Percentiles rank a stretch among this genome's conserved stretches.
phyloP scores from a whole-genome alignment of 2,113 vertebrate species.

The Zootoca vivipara region DNA sequence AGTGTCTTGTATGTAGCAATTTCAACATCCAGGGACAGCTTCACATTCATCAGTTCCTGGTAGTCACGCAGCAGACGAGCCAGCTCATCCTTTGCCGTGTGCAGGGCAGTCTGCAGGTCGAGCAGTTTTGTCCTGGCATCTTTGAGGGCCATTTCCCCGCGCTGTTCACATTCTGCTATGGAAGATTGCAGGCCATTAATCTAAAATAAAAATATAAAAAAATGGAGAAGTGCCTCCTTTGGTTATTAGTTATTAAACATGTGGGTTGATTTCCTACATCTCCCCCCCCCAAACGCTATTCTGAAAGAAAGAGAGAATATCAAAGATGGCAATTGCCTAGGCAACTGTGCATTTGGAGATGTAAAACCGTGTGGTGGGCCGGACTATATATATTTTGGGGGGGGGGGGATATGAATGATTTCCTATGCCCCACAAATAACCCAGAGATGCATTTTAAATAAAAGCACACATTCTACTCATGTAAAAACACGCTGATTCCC shows the following conservation, averaged over 20 bases:
- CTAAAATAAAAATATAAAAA: conserved; percentile 50
- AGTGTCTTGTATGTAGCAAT: conserved; percentile 75
- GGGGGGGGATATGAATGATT: too few species aligned
- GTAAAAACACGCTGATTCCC: too few species aligned
- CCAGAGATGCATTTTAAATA: too few species aligned
- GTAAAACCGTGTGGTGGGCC: too few species aligned
- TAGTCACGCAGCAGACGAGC: conserved; percentile 59
- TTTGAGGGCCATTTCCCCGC: conserved; percentile 59
- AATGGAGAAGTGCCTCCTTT: not conserved
- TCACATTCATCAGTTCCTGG: conserved; percentile 72
- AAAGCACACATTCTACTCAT: too few species aligned
- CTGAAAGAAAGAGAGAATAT: not conserved
- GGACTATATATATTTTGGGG: too few species aligned
- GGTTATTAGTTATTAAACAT: not conserved
- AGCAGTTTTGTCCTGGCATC: conserved; percentile 62
- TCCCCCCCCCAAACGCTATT: too few species aligned
- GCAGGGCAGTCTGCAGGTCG: conserved; percentile 65
- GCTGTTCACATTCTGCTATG: conserved; percentile 62
- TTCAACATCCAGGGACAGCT: conserved; percentile 77
- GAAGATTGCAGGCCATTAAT: conserved; percentile 49
- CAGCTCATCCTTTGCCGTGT: conserved; percentile 68
- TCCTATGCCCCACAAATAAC: too few species aligned
- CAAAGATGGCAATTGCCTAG: not conserved
- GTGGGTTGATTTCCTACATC: not conserved
- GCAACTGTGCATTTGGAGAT: not conserved